Base-by-base conservation (phyloP, 1,140 invertebrate species). In the Heliconius nattereri region DNA sequence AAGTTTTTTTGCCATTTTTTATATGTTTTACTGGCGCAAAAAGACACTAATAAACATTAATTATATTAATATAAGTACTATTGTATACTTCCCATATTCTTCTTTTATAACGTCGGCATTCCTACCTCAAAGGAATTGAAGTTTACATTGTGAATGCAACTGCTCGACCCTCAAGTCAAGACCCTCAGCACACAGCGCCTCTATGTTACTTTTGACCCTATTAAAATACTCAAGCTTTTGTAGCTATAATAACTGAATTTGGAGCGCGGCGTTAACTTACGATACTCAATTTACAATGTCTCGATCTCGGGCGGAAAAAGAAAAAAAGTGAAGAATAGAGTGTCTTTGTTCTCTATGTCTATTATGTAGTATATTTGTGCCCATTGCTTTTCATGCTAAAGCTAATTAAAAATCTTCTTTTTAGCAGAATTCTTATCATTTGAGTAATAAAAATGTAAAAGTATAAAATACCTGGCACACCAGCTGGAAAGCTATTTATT, bases 111-210 rank as follows among this genome's bases (percentile, higher is more conserved):
- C 13, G 60, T 66, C 60, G 60, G 60, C 60, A 66, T 26, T 66
- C 60, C 6, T 66, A 2, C 60, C 60, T 66, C 60, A 29, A 66
- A 66, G 13, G 60, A 66, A 66, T 26, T 66, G 23, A 26, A 66
- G 60, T 26, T 26, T n/a, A 26, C 23, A 66, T 66, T 66, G 9
- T 66, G 23, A 26, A 8, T 66, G 60, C 60, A 66, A 66, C 60
- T 26, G 60, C 60, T 66, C 60, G 60, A 66, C 60, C 60, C 60
- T 57, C 11, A 29, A 66, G 60, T 66, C 60, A 66, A 66, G 60
- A 66, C 60, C 29, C 57, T 60, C 23, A n/a, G 60, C 54, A 66
- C 6, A 66, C 9, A 66, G 11, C 13, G 11, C 19, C 49, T 52
- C 19, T 52, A 52, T 52, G 49, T 16, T 52, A n/a, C 20, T 20